phyloP scores from a whole-genome alignment of 1,140 invertebrate genomes.

The Ericerus pela region DNA sequence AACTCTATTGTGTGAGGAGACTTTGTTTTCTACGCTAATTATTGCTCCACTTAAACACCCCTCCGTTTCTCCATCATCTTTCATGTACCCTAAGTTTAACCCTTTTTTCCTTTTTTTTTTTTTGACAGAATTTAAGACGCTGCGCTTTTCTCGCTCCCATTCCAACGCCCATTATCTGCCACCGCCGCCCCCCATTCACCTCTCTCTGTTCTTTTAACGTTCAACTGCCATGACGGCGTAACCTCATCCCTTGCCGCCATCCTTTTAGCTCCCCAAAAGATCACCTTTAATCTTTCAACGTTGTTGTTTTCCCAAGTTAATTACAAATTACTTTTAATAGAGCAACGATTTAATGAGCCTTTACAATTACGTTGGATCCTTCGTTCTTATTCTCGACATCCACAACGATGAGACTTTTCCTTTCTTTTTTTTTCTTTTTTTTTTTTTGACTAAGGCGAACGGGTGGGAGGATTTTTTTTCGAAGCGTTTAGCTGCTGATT shows the following conservation, averaged over 20 bases:
- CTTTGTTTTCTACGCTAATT: constrained; percentile 11
- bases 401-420: no score
- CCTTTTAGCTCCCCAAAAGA: background rate
- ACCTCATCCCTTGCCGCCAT: no score
- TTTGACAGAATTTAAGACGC: no score
- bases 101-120: no score
- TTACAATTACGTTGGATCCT: constrained; percentile 10
- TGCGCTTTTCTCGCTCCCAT: background rate
- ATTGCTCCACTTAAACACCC: background rate
- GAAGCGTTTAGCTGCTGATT: no score
- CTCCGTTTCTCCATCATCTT: no score
- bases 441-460: no score
- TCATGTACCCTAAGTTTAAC: no score
- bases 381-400: no score
- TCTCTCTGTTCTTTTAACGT: background rate
- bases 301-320: constrained; percentile 9
- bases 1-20: constrained; percentile 5
- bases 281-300: constrained; percentile 10
- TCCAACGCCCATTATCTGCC: background rate
- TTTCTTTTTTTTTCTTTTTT: no score
- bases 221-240: no score
- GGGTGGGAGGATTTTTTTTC: no score
- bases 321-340: constrained; percentile 12
- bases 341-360: constrained; percentile 10
- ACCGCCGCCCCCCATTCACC: background rate